These are phyloP conservation scores for Hoplostethus mediterraneus DNA, from an alignment of 2,797 vertebrate species.

Conservation along the genomic window DNA sequence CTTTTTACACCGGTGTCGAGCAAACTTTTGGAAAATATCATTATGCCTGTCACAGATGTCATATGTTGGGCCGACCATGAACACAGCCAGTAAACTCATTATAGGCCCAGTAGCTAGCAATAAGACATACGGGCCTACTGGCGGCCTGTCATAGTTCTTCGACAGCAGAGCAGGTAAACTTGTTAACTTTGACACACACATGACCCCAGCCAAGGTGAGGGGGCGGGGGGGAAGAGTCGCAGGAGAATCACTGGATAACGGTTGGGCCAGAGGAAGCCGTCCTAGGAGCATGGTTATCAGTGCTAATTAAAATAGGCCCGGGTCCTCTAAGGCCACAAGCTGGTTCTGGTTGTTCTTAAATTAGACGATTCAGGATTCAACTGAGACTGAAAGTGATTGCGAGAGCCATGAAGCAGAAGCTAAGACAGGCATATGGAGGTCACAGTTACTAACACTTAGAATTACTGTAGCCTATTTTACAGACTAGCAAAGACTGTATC, in stretches of 20 bases:
- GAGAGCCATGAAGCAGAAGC: constrained; percentile 29
- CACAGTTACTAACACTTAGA: constrained; percentile 18
- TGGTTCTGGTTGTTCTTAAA: constrained; percentile 44
- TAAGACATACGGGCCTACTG: constrained; percentile 18
- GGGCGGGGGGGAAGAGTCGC: not conserved
- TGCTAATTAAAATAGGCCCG: constrained; percentile 55
- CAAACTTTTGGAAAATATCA: constrained; percentile 33
- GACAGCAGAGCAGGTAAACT: constrained; percentile 47
- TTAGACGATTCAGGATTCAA: constrained; percentile 41
- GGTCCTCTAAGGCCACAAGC: constrained; percentile 43
- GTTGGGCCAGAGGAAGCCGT: constrained; percentile 21
- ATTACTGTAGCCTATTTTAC: constrained; percentile 18
- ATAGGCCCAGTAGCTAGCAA: constrained; percentile 16
- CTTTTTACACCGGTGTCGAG: constrained; percentile 9
- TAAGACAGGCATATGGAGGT: constrained; percentile 31
- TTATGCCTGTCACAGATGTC: constrained; percentile 5
- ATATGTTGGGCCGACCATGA: constrained; percentile 19
- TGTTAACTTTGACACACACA: constrained; percentile 47
- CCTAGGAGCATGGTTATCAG: constrained; percentile 45
- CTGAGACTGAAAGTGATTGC: constrained; percentile 36
- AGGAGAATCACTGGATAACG: constrained; percentile 23
- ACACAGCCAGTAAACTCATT: constrained; percentile 50
- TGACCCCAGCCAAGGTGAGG: constrained; percentile 21
- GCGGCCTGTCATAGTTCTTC: constrained; percentile 24
- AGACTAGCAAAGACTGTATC: not conserved